A percentile compares a stretch with the other conserved stretches of the same genome.
phyloP scores from a whole-genome alignment of 2,797 vertebrate genomes.

The Enoplosus armatus region DNA sequence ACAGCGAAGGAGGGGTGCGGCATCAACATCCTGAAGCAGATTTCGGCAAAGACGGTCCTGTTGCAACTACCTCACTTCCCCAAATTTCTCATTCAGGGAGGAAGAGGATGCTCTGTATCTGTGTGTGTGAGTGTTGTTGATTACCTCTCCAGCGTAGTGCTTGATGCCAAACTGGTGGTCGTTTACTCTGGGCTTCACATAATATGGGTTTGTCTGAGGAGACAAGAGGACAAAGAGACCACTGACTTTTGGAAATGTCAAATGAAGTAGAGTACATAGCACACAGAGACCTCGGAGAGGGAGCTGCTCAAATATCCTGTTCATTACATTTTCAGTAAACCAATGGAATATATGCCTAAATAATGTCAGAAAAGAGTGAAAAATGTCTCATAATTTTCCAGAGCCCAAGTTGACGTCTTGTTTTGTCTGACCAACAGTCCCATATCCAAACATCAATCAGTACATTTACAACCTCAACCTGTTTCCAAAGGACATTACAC shows the following conservation, averaged over 20 bases:
- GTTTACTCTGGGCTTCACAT: slow-evolving; percentile 93
- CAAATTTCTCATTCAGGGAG: slow-evolving; percentile 27
- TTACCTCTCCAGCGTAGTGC: slow-evolving; percentile 95
- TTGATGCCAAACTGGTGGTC: slow-evolving; percentile 96
- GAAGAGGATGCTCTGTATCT: slow-evolving; percentile 11
- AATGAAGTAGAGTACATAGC: too few relatives aligned
- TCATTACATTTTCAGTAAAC: neutral
- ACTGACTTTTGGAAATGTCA: slow-evolving; percentile 25
- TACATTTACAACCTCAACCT: neutral
- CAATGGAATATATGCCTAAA: neutral
- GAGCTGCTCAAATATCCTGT: neutral
- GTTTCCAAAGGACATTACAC: neutral
- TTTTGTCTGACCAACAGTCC: neutral
- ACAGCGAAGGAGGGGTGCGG: neutral
- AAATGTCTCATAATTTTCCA: neutral
- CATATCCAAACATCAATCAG: neutral
- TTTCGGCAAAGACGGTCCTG: slow-evolving; percentile 42
- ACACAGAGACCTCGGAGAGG: neutral
- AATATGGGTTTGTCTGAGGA: slow-evolving; percentile 90
- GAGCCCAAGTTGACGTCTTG: too few relatives aligned
- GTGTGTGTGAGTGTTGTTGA: slow-evolving; percentile 40
- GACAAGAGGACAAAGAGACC: slow-evolving; percentile 32
- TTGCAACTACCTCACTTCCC: slow-evolving; percentile 37
- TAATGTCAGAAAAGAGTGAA: neutral
- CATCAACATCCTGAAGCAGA: slow-evolving; percentile 49